Conservation (phyloP, 2,888 invertebrate genomes). For the Apamea sordens region DNA sequence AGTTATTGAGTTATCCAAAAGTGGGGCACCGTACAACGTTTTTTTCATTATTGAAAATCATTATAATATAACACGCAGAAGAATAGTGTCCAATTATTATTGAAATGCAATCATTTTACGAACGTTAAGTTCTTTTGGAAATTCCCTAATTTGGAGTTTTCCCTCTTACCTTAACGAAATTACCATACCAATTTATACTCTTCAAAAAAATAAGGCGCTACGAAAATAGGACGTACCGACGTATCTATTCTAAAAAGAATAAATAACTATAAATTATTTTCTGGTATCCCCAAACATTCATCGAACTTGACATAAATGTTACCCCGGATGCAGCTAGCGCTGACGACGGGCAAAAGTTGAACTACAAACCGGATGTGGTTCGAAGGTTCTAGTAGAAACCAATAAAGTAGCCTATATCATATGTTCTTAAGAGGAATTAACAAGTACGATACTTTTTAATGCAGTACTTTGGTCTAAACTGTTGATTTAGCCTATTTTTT, state of each 20-base stretch:
- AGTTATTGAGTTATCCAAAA: neutral
- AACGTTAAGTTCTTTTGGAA: neutral
- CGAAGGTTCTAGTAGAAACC: constrained; percentile 81
- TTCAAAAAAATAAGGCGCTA: neutral
- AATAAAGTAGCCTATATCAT: constrained; percentile 40
- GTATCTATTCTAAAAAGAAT: constrained; percentile 8
- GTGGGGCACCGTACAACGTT: neutral
- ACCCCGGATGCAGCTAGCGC: constrained; percentile 79
- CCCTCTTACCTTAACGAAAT: neutral
- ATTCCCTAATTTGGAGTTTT: neutral
- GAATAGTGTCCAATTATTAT: neutral
- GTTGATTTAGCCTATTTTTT: neutral
- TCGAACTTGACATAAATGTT: constrained; percentile 61
- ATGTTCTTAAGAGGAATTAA: constrained; percentile 59
- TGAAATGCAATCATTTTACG: neutral
- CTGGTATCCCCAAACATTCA: constrained; percentile 64
- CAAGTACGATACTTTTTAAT: constrained; percentile 5
- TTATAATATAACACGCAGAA: neutral
- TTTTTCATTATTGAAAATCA: neutral
- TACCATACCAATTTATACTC: neutral
- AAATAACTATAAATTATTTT: constrained; percentile 38
- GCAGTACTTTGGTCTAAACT: neutral
- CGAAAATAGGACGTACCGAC: neutral
- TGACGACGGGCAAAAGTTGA: constrained; percentile 69
- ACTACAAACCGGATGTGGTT: constrained; percentile 77